Percentiles rank a stretch among this genome's conserved stretches.
Evolutionary conservation across 2,113 vertebrate species (phyloP).

Genomic region (Thymallus thymallus): DNA sequence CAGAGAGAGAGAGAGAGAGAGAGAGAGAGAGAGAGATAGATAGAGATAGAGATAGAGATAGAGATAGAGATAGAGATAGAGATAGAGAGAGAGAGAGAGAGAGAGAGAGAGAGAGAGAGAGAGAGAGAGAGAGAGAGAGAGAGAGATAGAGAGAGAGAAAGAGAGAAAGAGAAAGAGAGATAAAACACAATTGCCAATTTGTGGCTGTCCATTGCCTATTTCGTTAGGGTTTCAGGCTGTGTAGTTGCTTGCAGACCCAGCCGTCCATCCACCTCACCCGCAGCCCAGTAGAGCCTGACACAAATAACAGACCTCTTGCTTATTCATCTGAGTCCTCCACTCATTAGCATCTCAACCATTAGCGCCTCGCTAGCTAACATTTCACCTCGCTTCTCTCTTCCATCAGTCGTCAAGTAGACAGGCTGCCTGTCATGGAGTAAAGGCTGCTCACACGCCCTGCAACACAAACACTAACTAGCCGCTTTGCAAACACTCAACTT

Average conservation of each 20-base stretch:
- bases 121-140: background rate
- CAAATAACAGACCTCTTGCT: slow-evolving; percentile 43
- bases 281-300: background rate
- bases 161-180: background rate
- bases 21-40: background rate
- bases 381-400: slow-evolving; percentile 32
- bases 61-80: background rate
- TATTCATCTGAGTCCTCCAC: slow-evolving; percentile 52
- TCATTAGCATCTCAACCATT: slow-evolving; percentile 70
- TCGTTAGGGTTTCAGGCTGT: slow-evolving; percentile 14
- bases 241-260: background rate
- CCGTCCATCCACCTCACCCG: slow-evolving; percentile 11
- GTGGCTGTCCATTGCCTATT: slow-evolving; percentile 5
- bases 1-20: too few relatives aligned
- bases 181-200: slow-evolving; percentile 34
- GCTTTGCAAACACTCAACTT: slow-evolving; percentile 21
- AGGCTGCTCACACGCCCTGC: slow-evolving; percentile 42
- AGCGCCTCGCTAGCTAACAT: slow-evolving; percentile 47
- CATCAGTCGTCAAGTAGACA: slow-evolving; percentile 55
- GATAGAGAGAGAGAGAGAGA: background rate
- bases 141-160: background rate
- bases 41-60: background rate
- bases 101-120: background rate
- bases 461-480: slow-evolving; percentile 56
- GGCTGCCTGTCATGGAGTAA: slow-evolving; percentile 51